These are phyloP conservation scores for Trochalopteron elliotii DNA, from an alignment of 2,113 vertebrate genomes.

Conservation along the genomic window DNA sequence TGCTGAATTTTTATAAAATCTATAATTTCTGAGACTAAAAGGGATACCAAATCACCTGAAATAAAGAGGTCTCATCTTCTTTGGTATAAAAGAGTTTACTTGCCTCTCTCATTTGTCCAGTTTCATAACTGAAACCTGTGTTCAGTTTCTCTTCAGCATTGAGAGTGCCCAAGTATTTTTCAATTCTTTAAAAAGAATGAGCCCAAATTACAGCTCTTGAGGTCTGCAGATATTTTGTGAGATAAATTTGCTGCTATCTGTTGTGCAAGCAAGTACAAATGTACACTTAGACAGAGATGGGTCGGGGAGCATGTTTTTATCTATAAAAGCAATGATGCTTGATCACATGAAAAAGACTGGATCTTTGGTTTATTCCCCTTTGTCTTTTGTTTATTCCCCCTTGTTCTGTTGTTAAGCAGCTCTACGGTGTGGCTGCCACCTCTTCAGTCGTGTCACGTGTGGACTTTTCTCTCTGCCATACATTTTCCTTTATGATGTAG, in stretches of 20 bases:
- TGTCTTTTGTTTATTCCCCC: too few species aligned
- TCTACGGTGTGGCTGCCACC: neutral
- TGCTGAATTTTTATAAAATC: neutral
- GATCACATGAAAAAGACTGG: neutral
- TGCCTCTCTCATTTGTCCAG: neutral
- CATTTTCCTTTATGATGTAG: neutral
- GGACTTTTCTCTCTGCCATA: neutral
- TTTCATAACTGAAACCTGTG: neutral
- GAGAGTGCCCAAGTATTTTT: neutral
- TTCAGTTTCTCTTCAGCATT: neutral
- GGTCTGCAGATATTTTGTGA: neutral
- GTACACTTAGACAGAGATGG: neutral
- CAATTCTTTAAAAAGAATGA: neutral
- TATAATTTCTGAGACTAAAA: neutral
- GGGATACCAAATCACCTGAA: neutral
- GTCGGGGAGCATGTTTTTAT: neutral
- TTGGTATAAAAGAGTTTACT: neutral
- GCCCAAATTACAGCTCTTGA: neutral
- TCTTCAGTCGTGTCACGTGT: fast-evolving
- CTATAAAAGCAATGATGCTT: neutral
- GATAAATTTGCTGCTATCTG: neutral
- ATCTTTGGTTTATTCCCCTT: neutral
- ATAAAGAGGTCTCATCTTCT: neutral
- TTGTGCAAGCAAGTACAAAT: neutral
- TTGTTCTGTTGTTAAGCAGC: neutral